Evolutionary conservation across 2,113 vertebrate species (phyloP).

Genomic region (Phrynocephalus versicolor): DNA sequence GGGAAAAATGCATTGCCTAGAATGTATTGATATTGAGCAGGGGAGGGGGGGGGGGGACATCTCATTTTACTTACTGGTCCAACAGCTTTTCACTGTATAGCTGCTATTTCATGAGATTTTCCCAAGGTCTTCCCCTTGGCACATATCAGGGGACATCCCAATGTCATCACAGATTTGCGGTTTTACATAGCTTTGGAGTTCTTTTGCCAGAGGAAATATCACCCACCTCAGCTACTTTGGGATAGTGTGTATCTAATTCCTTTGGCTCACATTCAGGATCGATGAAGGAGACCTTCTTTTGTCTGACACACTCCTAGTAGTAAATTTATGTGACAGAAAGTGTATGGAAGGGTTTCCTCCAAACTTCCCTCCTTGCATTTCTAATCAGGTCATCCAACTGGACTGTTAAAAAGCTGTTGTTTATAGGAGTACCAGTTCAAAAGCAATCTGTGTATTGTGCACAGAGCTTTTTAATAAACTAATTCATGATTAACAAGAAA

Average conservation of each 20-base stretch:
- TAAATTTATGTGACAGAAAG: not conserved
- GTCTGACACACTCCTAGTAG: slow-evolving; percentile 14
- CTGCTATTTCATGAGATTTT: slow-evolving; percentile 17
- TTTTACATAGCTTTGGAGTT: not conserved
- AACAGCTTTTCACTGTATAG: not conserved
- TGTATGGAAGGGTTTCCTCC: slow-evolving; percentile 18
- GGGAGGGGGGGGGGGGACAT: not conserved
- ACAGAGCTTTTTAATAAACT: not conserved
- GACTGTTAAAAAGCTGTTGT: not conserved
- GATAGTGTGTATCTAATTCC: slow-evolving; percentile 18
- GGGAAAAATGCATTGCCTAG: not conserved
- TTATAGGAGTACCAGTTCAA: not conserved
- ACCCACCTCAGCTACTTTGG: slow-evolving; percentile 1
- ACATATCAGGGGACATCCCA: not conserved
- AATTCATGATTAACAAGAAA: not conserved
- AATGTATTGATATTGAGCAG: not conserved
- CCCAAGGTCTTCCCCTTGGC: slow-evolving; percentile 7
- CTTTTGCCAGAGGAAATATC: not conserved
- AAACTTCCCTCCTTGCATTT: not conserved
- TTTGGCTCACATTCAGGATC: slow-evolving; percentile 4
- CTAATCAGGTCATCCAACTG: not conserved
- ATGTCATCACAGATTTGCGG: not conserved
- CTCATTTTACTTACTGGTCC: not conserved
- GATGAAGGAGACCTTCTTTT: slow-evolving; percentile 16
- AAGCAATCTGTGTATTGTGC: not conserved